Percentiles rank a stretch among this genome's conserved stretches.
phyloP scores from a whole-genome alignment of 2,888 invertebrate genomes.

The Cartodere bifasciata region DNA sequence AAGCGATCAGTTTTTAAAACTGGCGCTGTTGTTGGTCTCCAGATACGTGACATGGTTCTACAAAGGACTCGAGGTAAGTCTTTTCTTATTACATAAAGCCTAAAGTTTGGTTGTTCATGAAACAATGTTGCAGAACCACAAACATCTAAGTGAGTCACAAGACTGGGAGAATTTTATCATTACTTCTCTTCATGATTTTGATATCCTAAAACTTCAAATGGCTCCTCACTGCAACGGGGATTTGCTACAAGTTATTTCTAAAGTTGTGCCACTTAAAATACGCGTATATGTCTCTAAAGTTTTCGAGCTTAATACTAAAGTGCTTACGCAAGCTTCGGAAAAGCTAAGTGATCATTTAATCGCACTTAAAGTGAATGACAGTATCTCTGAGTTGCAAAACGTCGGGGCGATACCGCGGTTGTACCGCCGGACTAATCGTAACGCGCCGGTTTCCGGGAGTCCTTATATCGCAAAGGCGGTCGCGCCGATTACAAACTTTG shows the following conservation, averaged over 20 bases:
- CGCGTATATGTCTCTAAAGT: slow-evolving; percentile 20
- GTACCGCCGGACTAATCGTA: slow-evolving; percentile 84
- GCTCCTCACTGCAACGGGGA: slow-evolving; percentile 11
- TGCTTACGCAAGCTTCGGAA: slow-evolving; percentile 16
- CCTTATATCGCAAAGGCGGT: slow-evolving; percentile 43
- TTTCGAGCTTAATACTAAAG: slow-evolving; percentile 20
- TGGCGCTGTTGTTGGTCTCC: slow-evolving; percentile 70
- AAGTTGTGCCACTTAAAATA: slow-evolving; percentile 22
- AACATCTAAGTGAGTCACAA: neutral
- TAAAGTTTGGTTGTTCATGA: neutral
- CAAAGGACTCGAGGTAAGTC: slow-evolving; percentile 18
- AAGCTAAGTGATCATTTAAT: slow-evolving; percentile 23
- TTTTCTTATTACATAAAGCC: too few relatives aligned
- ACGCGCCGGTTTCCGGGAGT: slow-evolving; percentile 69
- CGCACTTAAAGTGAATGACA: slow-evolving; percentile 27
- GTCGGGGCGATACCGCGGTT: slow-evolving; percentile 89
- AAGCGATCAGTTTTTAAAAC: slow-evolving; percentile 77
- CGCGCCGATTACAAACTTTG: slow-evolving; percentile 45
- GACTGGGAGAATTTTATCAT: slow-evolving; percentile 24
- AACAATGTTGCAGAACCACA: neutral
- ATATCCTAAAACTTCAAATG: slow-evolving; percentile 18
- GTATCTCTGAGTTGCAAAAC: slow-evolving; percentile 55
- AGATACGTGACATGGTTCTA: slow-evolving; percentile 66
- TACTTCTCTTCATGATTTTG: slow-evolving; percentile 24
- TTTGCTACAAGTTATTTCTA: slow-evolving; percentile 21